phyloP scores from a whole-genome alignment of 2,797 vertebrate genomes.

The Sparidentex hasta region DNA sequence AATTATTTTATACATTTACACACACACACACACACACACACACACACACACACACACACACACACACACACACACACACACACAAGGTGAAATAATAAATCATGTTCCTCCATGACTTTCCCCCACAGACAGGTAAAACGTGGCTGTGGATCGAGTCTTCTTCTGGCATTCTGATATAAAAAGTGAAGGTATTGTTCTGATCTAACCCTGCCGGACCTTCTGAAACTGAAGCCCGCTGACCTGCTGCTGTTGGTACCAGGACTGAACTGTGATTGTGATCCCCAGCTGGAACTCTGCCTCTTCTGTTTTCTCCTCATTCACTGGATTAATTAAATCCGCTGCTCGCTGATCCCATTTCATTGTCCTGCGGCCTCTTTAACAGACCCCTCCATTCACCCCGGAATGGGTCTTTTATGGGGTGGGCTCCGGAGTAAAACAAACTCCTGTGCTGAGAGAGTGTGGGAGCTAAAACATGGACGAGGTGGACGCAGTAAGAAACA shows the following conservation, averaged over 20 bases:
- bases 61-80: too few species aligned
- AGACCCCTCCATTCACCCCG: slow-evolving; percentile 62
- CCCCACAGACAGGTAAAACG: slow-evolving; percentile 12
- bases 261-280: slow-evolving; percentile 42
- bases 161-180: not conserved
- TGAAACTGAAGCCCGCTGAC: slow-evolving; percentile 50
- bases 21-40: too few species aligned
- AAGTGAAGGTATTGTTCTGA: slow-evolving; percentile 31
- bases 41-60: too few species aligned
- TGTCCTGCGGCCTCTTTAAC: slow-evolving; percentile 59
- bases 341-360: slow-evolving; percentile 67
- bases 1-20: too few species aligned
- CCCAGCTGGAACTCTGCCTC: slow-evolving; percentile 58
- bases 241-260: slow-evolving; percentile 35
- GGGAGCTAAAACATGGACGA: slow-evolving; percentile 25
- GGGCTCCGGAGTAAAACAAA: slow-evolving; percentile 14
- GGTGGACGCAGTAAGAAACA: not conserved
- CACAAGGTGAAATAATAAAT: too few species aligned
- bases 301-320: slow-evolving; percentile 63
- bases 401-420: slow-evolving; percentile 45
- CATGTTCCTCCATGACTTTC: too few species aligned
- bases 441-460: not conserved
- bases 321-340: slow-evolving; percentile 71
- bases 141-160: slow-evolving; percentile 5
- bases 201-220: not conserved